Evolutionary conservation across 2,113 vertebrate genomes (phyloP), one percentile per base, ranked within the genome.

Genomic region (Silurus asotus): DNA sequence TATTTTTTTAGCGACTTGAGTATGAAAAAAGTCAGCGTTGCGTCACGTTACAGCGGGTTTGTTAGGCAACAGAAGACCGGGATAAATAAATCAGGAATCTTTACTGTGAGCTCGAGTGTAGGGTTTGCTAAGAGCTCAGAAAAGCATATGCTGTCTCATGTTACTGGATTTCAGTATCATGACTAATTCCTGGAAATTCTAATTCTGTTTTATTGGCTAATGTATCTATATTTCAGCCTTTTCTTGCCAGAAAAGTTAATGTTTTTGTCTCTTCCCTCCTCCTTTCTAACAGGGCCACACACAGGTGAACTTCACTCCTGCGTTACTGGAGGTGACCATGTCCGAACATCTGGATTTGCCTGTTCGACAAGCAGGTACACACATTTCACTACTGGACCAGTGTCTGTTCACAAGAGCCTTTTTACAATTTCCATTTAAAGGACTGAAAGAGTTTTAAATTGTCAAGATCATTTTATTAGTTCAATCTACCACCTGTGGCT

Each of bases 341-440:
- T 96, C 98, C 3, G 97, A 99, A 86, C 97, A 99, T 91, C 94
- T 99, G 95, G 98, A 99, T 95, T 95, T 99, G 94, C 96, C 96
- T 88, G 96, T 99, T 90, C 96, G 98, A 90, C 98, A 99, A 94
- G 98, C 98, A 97, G 98, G 98, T 96, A 94, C 94, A 94, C 92
- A 2, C 64, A 20, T 51, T n/a, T 81, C 9, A 11, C 28, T 59
- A 28, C 45, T 37, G 77, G 20, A 20, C 51, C 75, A 4, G 11
- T 15, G 51, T 19, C 76, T 80, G 25, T 2, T 23, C n/a, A 37
- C 17, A 17, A 80, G 28, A 80, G 2, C 8, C 19, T 37, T 8
- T 17, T 37, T 2, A 48, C 45, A 5, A 7, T 5, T 55, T 8
- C 49, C 74, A n/a, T 55, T n/a, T 10, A 13, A 49, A 49, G 4